Conservation (phyloP, 2,888 invertebrate species). For the Tenthredo distinguenda region DNA sequence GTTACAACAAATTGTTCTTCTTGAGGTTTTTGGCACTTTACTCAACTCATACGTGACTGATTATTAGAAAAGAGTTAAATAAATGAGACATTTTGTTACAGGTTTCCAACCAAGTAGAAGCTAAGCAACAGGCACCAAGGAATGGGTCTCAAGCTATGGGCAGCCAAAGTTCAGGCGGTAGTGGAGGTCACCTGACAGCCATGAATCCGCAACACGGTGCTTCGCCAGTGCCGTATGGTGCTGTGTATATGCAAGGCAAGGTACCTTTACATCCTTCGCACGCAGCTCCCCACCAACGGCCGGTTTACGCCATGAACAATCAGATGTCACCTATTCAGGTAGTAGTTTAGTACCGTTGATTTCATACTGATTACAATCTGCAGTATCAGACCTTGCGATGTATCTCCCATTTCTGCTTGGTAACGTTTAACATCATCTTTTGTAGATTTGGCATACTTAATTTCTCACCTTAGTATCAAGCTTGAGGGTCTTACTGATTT, state of each 20-base stretch:
- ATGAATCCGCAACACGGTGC: slow-evolving; percentile 67
- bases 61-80: background rate
- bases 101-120: slow-evolving; percentile 68
- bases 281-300: slow-evolving; percentile 68
- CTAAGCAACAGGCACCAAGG: slow-evolving; percentile 71
- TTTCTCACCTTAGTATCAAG: background rate
- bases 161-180: slow-evolving; percentile 68
- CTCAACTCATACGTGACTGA: background rate
- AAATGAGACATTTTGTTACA: slow-evolving; percentile 53
- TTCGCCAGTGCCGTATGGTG: slow-evolving; percentile 65
- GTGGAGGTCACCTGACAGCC: slow-evolving; percentile 70
- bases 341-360: slow-evolving; percentile 57
- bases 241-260: slow-evolving; percentile 69
- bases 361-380: slow-evolving; percentile 52
- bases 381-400: slow-evolving; percentile 34
- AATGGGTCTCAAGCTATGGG: slow-evolving; percentile 69
- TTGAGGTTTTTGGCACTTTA: no score
- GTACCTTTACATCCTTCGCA: slow-evolving; percentile 66
- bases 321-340: slow-evolving; percentile 69
- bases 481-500: background rate
- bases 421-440: slow-evolving; percentile 38
- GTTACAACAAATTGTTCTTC: background rate
- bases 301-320: slow-evolving; percentile 67
- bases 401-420: slow-evolving; percentile 4
- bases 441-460: background rate